Conservation (phyloP, 2,113 vertebrate species). For the Neoarius graeffei region DNA sequence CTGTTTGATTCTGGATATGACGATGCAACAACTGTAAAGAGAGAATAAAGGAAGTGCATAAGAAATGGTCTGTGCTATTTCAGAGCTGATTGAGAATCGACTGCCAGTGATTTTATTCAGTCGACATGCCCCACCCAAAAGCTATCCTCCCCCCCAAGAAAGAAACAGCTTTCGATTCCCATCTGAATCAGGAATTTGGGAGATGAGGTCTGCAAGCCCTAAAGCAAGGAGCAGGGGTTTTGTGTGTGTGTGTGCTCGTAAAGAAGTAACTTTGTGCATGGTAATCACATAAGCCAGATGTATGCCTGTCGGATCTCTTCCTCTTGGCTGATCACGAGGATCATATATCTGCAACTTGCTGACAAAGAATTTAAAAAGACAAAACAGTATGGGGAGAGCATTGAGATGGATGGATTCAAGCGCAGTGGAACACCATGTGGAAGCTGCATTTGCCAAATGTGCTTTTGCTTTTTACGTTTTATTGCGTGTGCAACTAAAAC, state of each 20-base stretch:
- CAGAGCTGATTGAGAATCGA: neutral
- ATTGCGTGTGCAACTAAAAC: neutral
- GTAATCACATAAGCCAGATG: constrained; percentile 33
- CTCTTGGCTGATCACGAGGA: constrained; percentile 46
- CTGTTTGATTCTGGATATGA: neutral
- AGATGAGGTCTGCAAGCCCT: constrained; percentile 17
- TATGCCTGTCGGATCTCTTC: constrained; percentile 42
- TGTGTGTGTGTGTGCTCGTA: constrained; percentile 49
- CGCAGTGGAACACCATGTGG: neutral
- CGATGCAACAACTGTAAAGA: neutral
- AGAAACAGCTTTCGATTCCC: constrained; percentile 31
- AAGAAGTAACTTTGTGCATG: constrained; percentile 26
- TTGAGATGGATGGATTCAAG: neutral
- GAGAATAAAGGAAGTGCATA: neutral
- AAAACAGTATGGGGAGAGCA: neutral
- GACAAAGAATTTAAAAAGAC: neutral
- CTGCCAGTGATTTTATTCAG: neutral
- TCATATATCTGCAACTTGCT: constrained; percentile 25
- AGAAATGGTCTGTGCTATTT: neutral
- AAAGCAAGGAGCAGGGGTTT: constrained; percentile 40
- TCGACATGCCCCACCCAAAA: constrained; percentile 45
- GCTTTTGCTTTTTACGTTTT: neutral
- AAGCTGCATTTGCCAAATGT: constrained; percentile 8
- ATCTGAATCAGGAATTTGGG: constrained; percentile 20
- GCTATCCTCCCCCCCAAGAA: constrained; percentile 43